Evolutionary conservation across 2,113 vertebrate genomes (phyloP).

Genomic region (Neogobius melanostomus): DNA sequence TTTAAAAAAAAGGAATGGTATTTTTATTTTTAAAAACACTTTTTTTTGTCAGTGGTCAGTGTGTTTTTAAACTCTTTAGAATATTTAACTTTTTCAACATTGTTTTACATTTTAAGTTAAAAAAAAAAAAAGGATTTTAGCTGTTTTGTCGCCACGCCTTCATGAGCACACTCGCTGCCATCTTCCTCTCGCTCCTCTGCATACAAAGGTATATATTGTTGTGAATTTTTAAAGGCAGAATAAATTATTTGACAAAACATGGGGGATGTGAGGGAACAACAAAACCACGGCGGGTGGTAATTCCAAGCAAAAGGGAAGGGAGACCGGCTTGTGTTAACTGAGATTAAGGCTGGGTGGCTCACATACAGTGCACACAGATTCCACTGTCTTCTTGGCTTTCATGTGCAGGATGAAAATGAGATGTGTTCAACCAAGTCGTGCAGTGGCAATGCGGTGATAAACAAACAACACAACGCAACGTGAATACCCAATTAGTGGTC

Average conservation of each 20-base stretch:
- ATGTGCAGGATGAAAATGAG: constrained; percentile 72
- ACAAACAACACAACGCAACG: constrained; percentile 62
- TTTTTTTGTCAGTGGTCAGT: too few species aligned
- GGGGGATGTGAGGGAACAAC: constrained; percentile 60
- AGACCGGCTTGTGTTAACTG: constrained; percentile 71
- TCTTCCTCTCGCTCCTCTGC: constrained; percentile 40
- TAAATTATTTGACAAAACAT: constrained; percentile 78
- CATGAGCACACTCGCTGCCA: neutral
- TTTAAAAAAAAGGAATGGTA: too few species aligned
- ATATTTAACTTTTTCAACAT: too few species aligned
- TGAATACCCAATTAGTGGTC: constrained; percentile 63
- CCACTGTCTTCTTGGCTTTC: constrained; percentile 62
- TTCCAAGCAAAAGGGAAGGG: constrained; percentile 68
- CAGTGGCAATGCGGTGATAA: constrained; percentile 60
- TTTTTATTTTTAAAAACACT: too few species aligned
- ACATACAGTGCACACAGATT: constrained; percentile 69
- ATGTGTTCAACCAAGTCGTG: constrained; percentile 63
- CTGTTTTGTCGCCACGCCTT: constrained; percentile 20
- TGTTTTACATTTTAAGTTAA: too few species aligned
- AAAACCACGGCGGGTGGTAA: constrained; percentile 77
- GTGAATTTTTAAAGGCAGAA: constrained; percentile 65
- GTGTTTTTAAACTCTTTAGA: too few species aligned
- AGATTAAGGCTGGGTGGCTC: constrained; percentile 72
- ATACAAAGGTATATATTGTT: constrained; percentile 66
- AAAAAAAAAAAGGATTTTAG: neutral